Conservation (phyloP, 2,888 invertebrate species). For the Patella pellucida region DNA sequence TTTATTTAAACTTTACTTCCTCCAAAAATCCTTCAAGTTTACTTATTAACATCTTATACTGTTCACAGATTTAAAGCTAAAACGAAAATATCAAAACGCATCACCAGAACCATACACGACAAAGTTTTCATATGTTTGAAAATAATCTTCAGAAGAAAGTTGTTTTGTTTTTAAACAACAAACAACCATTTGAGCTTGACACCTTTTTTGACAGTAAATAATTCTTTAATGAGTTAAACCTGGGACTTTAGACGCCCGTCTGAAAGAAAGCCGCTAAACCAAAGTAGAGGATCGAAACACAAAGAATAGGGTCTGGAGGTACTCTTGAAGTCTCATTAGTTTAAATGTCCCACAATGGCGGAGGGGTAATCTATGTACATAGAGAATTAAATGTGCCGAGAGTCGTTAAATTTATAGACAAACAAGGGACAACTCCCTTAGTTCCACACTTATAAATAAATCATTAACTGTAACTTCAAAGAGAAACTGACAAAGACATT, state of each 20-base stretch:
- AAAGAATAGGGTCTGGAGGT: background rate
- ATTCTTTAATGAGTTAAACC: background rate
- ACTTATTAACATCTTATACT: too few relatives aligned
- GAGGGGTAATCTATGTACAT: background rate
- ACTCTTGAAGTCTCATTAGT: background rate
- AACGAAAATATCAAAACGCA: too few relatives aligned
- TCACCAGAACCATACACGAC: too few relatives aligned
- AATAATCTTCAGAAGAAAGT: background rate
- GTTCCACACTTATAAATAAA: too few relatives aligned
- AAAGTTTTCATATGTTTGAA: too few relatives aligned
- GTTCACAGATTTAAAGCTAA: too few relatives aligned
- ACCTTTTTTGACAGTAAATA: conserved; percentile 9
- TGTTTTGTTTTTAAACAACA: conserved; percentile 11
- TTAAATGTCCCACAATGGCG: background rate
- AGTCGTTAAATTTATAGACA: too few relatives aligned
- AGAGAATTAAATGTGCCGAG: background rate
- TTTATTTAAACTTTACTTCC: too few relatives aligned
- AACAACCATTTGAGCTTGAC: conserved; percentile 8
- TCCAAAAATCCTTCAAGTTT: too few relatives aligned
- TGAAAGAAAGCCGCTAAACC: conserved; percentile 5
- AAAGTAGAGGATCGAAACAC: background rate
- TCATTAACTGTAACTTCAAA: too few relatives aligned
- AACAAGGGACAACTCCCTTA: too few relatives aligned
- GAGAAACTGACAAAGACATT: too few relatives aligned
- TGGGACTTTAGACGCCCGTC: conserved; percentile 2